These are phyloP conservation scores for Gymnoscopelus braueri DNA, from an alignment of 2,797 vertebrate species.

Conservation along the genomic window DNA sequence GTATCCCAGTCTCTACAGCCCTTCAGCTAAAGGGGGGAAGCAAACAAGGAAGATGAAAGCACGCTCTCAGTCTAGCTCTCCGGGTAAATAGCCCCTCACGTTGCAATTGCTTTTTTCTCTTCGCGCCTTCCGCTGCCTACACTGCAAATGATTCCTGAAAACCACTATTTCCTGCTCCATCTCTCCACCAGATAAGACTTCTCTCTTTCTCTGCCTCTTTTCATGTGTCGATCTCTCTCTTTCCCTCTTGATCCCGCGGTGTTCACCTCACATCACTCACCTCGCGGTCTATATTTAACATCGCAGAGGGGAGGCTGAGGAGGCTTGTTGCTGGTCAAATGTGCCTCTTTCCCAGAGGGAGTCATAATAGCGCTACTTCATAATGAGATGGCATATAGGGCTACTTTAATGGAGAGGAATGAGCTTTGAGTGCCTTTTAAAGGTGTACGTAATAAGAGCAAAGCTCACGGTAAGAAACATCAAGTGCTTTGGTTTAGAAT, in stretches of 20 bases:
- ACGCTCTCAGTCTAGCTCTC: constrained; percentile 73
- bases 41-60: constrained; percentile 63
- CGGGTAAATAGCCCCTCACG: constrained; percentile 77
- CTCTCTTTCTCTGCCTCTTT: constrained; percentile 51
- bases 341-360: not conserved
- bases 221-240: constrained; percentile 52
- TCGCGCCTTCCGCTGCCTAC: constrained; percentile 49
- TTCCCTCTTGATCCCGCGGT: constrained; percentile 54
- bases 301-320: constrained; percentile 19
- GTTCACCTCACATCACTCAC: constrained; percentile 5
- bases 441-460: too few relatives aligned
- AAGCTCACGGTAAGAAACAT: too few relatives aligned
- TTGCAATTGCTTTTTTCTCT: constrained; percentile 78
- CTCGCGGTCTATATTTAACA: constrained; percentile 48
- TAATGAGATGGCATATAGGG: not conserved
- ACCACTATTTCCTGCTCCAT: constrained; percentile 73
- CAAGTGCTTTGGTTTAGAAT: too few relatives aligned
- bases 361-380: constrained; percentile 13
- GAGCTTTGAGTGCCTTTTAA: not conserved
- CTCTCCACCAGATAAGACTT: constrained; percentile 62
- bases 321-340: constrained; percentile 41
- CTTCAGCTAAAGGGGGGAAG: constrained; percentile 39
- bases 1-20: constrained; percentile 37
- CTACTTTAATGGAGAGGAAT: not conserved
- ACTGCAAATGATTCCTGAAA: constrained; percentile 67